phyloP scores from a whole-genome alignment of 1,140 invertebrate species.

The Idris sp. region DNA sequence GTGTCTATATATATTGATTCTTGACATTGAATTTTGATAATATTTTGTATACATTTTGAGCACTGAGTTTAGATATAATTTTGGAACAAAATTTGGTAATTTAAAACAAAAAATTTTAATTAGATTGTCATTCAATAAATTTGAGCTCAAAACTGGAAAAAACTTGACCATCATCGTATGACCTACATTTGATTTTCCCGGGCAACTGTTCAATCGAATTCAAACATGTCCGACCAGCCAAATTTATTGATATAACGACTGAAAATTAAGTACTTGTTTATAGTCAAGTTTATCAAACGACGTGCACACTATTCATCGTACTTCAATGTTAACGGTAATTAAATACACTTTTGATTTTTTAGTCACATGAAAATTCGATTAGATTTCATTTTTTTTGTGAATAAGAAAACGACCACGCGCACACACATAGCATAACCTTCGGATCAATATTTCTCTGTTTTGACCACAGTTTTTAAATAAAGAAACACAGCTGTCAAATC shows the following conservation, averaged over 20 bases:
- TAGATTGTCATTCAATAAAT: too few species aligned
- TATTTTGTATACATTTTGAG: too few species aligned
- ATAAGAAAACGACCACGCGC: conserved; percentile 1
- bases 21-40: too few species aligned
- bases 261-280: neutral
- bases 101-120: too few species aligned
- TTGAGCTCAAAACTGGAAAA: too few species aligned
- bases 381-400: conserved; percentile 7
- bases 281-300: neutral
- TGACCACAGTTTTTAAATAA: conserved; percentile 17
- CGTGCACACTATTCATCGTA: neutral
- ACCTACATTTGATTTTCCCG: conserved; percentile 11
- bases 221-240: conserved; percentile 6
- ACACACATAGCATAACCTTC: conserved; percentile 37
- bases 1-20: too few species aligned
- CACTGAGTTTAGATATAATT: too few species aligned
- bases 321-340: neutral
- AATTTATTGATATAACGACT: conserved; percentile 1
- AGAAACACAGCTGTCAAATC: too few species aligned
- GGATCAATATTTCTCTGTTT: conserved; percentile 28
- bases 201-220: conserved; percentile 8
- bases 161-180: too few species aligned
- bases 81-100: too few species aligned
- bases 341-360: neutral
- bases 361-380: neutral